These are phyloP conservation scores for Eupithecia pulchellata DNA, from an alignment of 2,888 invertebrate species.

Conservation along the genomic window DNA sequence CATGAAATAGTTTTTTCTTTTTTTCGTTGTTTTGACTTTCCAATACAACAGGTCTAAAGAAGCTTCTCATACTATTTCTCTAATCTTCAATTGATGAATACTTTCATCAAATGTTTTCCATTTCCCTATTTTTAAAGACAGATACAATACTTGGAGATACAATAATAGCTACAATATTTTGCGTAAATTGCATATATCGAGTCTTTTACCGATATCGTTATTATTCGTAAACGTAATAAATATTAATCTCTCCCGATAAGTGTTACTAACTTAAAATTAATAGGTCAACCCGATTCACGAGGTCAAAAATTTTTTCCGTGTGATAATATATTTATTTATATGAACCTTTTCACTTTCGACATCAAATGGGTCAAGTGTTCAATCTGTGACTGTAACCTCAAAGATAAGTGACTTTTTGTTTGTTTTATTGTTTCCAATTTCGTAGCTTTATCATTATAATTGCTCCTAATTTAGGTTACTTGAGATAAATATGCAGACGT, in stretches of 20 bases:
- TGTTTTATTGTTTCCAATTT: constrained; percentile 74
- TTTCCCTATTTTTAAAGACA: neutral
- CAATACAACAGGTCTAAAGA: neutral
- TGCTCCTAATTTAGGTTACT: constrained; percentile 70
- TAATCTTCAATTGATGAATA: too few species aligned
- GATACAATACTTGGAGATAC: neutral
- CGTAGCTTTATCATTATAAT: constrained; percentile 67
- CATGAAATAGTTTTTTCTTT: neutral
- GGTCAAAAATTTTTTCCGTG: constrained; percentile 32
- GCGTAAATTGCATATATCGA: neutral
- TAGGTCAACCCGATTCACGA: constrained; percentile 31
- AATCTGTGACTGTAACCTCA: constrained; percentile 70
- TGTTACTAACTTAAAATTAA: constrained; percentile 39
- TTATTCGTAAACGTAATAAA: neutral
- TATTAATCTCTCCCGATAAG: constrained; percentile 17
- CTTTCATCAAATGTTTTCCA: neutral
- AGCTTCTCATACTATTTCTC: neutral
- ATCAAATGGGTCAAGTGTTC: constrained; percentile 65
- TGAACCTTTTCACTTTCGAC: constrained; percentile 42
- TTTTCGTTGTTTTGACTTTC: neutral
- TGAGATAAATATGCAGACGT: constrained; percentile 58
- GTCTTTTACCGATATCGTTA: neutral
- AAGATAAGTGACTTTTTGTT: constrained; percentile 59
- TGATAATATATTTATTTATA: constrained; percentile 25
- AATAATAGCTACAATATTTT: too few species aligned